Evolutionary conservation across 2,113 vertebrate genomes (phyloP).

Genomic region (Numida meleagris): DNA sequence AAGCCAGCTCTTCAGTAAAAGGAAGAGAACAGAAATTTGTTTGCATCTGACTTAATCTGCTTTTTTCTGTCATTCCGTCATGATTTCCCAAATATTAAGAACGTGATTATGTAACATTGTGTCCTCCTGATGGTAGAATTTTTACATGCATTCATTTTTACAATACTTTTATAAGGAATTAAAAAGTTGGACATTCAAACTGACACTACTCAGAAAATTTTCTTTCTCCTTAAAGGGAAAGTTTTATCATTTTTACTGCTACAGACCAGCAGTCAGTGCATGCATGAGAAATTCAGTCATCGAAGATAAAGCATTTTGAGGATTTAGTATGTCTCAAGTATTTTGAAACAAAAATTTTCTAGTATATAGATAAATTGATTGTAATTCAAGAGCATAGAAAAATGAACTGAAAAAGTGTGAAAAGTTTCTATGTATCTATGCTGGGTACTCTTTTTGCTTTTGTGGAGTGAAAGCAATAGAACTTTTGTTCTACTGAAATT

Average conservation of each 20-base stretch:
- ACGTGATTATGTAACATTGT: neutral
- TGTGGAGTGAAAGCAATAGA: neutral
- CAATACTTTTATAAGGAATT: neutral
- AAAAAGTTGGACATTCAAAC: neutral
- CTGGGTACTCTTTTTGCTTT: neutral
- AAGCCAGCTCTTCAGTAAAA: neutral
- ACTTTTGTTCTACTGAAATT: neutral
- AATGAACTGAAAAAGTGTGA: neutral
- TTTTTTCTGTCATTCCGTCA: neutral
- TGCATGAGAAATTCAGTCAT: neutral
- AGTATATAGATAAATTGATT: neutral
- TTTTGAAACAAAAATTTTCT: neutral
- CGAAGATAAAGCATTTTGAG: neutral
- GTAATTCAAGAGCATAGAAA: neutral
- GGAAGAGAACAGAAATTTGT: neutral
- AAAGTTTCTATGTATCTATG: neutral
- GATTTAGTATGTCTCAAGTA: neutral
- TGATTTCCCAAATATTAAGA: neutral
- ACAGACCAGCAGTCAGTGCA: neutral
- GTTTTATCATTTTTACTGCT: neutral
- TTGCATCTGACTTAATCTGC: neutral
- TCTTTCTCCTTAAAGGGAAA: neutral
- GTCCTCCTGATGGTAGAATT: neutral
- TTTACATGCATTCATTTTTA: neutral
- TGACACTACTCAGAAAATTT: neutral